Conservation (phyloP, 2,797 vertebrate genomes). For the Tamandua tetradactyla region DNA sequence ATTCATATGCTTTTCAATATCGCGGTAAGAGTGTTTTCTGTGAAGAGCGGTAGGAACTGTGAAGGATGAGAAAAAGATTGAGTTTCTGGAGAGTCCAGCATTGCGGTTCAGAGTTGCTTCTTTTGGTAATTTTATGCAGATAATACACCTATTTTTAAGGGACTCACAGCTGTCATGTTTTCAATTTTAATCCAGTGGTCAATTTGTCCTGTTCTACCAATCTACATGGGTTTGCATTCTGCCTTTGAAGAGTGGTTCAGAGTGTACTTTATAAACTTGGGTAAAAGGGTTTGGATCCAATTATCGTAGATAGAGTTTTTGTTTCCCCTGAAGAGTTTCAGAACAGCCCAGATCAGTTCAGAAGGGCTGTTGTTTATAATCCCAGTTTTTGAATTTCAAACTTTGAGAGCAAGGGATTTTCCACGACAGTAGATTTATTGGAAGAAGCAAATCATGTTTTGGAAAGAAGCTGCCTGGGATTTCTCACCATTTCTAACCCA, state of each 20-base stretch:
- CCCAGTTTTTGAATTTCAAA: not conserved
- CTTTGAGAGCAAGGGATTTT: not conserved
- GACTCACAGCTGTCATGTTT: accelerated
- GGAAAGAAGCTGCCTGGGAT: not conserved
- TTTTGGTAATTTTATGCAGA: accelerated
- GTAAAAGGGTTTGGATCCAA: too few species aligned
- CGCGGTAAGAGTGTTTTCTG: accelerated
- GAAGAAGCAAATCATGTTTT: not conserved
- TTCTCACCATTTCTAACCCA: not conserved
- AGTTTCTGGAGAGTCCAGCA: too few species aligned
- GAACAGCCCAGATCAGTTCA: not conserved
- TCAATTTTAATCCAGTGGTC: not conserved
- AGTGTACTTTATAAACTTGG: too few species aligned
- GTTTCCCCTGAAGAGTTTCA: too few species aligned
- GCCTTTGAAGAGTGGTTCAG: not conserved
- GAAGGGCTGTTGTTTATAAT: not conserved
- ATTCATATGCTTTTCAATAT: accelerated
- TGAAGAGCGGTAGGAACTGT: not conserved
- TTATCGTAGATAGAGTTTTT: accelerated
- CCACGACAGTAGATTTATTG: not conserved
- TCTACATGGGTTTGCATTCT: accelerated
- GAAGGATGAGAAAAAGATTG: not conserved
- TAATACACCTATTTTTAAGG: not conserved
- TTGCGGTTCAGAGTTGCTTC: not conserved
- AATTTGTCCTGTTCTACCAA: not conserved